Evolutionary conservation across 1,140 invertebrate species (phyloP), one percentile per base, ranked within the genome.

Genomic region (Drosophila funebris): DNA sequence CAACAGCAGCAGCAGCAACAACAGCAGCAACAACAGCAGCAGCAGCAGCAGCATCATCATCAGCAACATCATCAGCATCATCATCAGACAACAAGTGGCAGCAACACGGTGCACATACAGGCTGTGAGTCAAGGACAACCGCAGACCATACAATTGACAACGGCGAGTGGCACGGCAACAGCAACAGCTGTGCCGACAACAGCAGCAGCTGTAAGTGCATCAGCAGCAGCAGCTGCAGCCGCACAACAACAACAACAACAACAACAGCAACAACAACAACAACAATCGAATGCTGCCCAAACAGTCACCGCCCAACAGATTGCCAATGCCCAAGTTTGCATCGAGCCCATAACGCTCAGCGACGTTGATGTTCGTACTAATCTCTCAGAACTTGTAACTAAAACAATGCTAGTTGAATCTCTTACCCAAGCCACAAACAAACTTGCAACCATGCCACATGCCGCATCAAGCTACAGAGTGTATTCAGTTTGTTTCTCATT

Each of bases 281-380:
- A 68, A 41, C 63, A 67, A 33, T 58, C 63, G 29, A 76, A 75
- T 50, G 61, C 74, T 16, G 66, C 72, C 11, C 81, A 90, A 53
- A 79, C 87, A n/a, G 74, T 82, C 48, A 83, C 93, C 66, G 92
- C 92, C 27, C 93, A 93, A 85, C 93, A 93, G 70, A 92, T 93
- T 53, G 91, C 93, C 70, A 93, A 94, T 90, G 94, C 94, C 87
- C 94, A 95, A 93, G 95, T 96, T 93, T 95, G 95, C 94, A 94
- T 95, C 90, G 94, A 95, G 90, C 94, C 94, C 85, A 93, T 94
- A 92, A 93, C 93, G 68, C 93, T 93, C 83, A 93, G 93, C 81
- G 94, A 95, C 89, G 94, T 95, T 79, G 94, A 95, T 93, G 94
- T 95, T 94, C 92, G 93, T 93, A 93, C 91, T 90, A 87, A 89